Evolutionary conservation across 37 sponge, comb jelly and placozoan genomes (phyloP), one percentile per base, ranked within the genome.

Genomic region (Petrosia ficiformis): DNA sequence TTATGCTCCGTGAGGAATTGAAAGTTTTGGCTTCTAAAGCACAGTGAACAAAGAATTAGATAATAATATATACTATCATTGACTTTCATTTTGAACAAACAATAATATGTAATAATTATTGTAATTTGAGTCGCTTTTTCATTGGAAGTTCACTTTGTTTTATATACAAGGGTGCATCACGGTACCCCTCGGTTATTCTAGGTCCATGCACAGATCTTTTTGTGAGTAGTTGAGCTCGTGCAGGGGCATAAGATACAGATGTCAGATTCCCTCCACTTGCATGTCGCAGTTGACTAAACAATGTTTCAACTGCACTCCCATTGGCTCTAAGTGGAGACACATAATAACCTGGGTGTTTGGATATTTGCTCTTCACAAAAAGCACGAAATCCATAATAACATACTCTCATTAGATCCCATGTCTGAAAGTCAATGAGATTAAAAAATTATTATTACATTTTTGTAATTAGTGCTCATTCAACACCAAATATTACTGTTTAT

Each of bases 241-340:
- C 67, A 63, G 77, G 42, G 2, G 65, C 19, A 32, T 77, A 77
- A 42, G 59, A 65, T 34, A 14, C 16, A 2, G 35, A 31, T 11
- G 73, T 16, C 57, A 72, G 30, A 57, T 72, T 72, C 52, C 73
- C 73, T 8, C 73, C 52, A 42, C 57, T n/a, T 19, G 40, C 48
- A 25, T 72, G 40, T 57, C 48, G 67, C 29, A 72, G 52, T 6
- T 42, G 40, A 44, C 73, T 42, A 31, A 72, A 72, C n/a, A 72
- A 22, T 10, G 73, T 35, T 36, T 73, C 58, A 1, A 73, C 59
- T 4, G 57, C 56, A 32, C 57, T 52, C 14, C 74, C 74, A 3
- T 52, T 54, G 4, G 57, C 35, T 22, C 74, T 25, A 31, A 52
- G 26, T 22, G 57, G 56, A 3, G 54, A 3, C 4, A 48, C 32